phyloP scores from a whole-genome alignment of 2,113 vertebrate genomes.

The Salvator merianae region DNA sequence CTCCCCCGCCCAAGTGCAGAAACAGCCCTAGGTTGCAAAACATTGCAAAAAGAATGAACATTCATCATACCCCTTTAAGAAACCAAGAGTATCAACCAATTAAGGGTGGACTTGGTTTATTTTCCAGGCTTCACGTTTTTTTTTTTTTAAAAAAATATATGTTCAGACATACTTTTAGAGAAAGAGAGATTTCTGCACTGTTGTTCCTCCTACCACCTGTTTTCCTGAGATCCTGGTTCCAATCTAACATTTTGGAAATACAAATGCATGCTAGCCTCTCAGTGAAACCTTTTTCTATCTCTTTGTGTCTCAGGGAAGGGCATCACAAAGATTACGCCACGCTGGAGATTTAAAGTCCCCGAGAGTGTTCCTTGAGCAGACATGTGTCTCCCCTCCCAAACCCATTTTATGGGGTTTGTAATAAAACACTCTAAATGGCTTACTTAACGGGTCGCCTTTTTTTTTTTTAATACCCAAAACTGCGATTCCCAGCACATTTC shows the following conservation, averaged over 20 bases:
- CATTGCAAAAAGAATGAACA: too few relatives aligned
- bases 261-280: neutral
- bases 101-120: too few relatives aligned
- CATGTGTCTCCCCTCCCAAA: constrained; percentile 28
- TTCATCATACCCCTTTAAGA: too few relatives aligned
- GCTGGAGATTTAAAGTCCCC: constrained; percentile 44
- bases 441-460: constrained; percentile 62
- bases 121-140: too few relatives aligned
- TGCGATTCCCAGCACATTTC: constrained; percentile 48
- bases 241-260: neutral
- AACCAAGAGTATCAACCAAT: too few relatives aligned
- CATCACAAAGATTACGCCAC: neutral
- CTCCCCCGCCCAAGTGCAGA: too few relatives aligned
- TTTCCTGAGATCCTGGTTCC: neutral
- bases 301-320: neutral
- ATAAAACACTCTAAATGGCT: constrained; percentile 49
- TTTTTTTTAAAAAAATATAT: too few relatives aligned
- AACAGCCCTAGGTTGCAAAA: too few relatives aligned
- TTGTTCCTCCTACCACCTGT: too few relatives aligned
- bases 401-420: constrained; percentile 49
- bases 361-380: constrained; percentile 31
- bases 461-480: constrained; percentile 47
- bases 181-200: too few relatives aligned
- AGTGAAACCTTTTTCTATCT: constrained; percentile 34
- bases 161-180: too few relatives aligned